Evolutionary conservation across 2,113 vertebrate species (phyloP).

Genomic region (Cygnus atratus): DNA sequence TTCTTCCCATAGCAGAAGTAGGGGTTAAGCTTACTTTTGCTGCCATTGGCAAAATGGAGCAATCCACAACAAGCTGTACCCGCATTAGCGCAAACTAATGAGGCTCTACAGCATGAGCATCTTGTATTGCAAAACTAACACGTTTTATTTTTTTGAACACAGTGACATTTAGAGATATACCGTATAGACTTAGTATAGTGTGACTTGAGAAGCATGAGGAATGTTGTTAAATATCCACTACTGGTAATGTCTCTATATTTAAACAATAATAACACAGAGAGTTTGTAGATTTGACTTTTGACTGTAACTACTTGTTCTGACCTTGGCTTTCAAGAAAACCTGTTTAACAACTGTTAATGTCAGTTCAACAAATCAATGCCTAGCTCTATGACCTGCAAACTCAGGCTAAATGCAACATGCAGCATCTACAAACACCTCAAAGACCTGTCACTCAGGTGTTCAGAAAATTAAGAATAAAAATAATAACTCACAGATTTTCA

Average conservation of each 20-base stretch:
- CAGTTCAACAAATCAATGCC: neutral
- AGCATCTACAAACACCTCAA: neutral
- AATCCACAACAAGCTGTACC: neutral
- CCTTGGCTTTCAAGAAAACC: slow-evolving; percentile 15
- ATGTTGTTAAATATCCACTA: neutral
- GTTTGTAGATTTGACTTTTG: neutral
- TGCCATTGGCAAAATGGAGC: neutral
- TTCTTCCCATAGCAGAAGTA: neutral
- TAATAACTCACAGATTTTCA: neutral
- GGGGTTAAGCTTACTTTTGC: neutral
- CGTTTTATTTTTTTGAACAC: neutral
- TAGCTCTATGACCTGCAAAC: neutral
- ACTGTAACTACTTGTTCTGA: neutral
- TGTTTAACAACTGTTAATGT: neutral
- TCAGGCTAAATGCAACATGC: neutral
- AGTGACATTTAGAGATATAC: neutral
- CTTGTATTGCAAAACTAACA: neutral
- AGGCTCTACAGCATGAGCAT: neutral
- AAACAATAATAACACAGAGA: neutral
- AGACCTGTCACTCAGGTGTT: neutral
- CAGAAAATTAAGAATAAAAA: neutral
- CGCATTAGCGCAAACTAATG: neutral
- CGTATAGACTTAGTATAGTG: neutral
- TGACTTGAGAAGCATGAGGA: neutral
- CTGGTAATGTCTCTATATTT: neutral